Base-by-base conservation (phyloP, 2,113 vertebrate genomes). In the Ornithorhynchus anatinus region DNA sequence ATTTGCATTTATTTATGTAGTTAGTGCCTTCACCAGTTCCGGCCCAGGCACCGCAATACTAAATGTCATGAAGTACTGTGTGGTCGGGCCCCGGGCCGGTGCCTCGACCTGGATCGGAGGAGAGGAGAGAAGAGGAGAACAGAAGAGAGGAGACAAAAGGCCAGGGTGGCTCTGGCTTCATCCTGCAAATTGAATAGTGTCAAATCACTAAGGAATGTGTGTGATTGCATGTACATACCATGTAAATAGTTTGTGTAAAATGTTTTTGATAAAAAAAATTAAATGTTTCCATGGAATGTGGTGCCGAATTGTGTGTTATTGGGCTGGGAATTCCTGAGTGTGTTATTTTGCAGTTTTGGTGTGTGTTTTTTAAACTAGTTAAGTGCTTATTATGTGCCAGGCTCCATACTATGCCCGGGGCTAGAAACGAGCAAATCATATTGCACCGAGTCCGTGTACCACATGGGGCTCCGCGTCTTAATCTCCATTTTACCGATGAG, bases 251-350 rank as follows among this genome's bases (percentile, higher is more conserved):
- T 38, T 23, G 7, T 90, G 78, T 91, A 88, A 71, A 90, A 80
- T 89, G 89, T 56, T 90, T 88, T 88, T 91, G 92, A 92, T 92
- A 91, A 92, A 92, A 79, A 57, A 85, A 38, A 43, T 57, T 22
- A 47, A 80, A 75, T 84, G 72, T 85, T 83, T 81, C 69, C 57
- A 58, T 62, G 33, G 22, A 23, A 33, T 56, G 48, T 81, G 80
- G 17, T 48, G 38, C 69, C n/a, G n/a, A n/a, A n/a, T n/a, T n/a
- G n/a, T n/a, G n/a, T n/a, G n/a, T n/a, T n/a, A n/a, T n/a, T n/a
- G n/a, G n/a, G n/a, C n/a, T n/a, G n/a, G n/a, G n/a, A n/a, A n/a
- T n/a, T n/a, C n/a, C n/a, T n/a, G n/a, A n/a, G n/a, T n/a, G n/a
- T n/a, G n/a, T n/a, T n/a, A n/a, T n/a, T n/a, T n/a, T n/a, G n/a